These are phyloP conservation scores for Sitta carolinensis DNA, from an alignment of 2,797 vertebrate species.

Conservation along the genomic window DNA sequence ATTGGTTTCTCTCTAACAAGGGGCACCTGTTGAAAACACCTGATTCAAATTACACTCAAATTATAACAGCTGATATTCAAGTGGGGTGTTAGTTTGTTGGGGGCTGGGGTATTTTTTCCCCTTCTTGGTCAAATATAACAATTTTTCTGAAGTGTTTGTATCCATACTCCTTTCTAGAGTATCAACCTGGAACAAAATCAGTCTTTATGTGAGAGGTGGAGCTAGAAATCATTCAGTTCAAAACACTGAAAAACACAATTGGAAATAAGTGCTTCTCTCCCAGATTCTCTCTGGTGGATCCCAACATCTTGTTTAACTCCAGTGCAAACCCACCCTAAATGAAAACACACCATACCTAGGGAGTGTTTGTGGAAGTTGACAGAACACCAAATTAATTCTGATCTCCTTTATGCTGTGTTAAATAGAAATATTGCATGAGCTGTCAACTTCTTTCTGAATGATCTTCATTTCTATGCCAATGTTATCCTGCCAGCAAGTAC, in stretches of 20 bases:
- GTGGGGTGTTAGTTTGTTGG: neutral
- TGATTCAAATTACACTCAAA: neutral
- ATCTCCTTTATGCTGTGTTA: neutral
- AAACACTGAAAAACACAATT: neutral
- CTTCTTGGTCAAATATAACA: neutral
- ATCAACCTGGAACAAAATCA: neutral
- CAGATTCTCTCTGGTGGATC: neutral
- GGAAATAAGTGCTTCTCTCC: neutral
- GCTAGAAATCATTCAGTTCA: neutral
- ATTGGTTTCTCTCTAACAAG: neutral
- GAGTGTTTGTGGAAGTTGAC: neutral
- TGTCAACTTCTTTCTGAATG: neutral
- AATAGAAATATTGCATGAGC: neutral
- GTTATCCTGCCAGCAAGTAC: neutral
- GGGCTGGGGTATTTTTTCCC: fast-evolving
- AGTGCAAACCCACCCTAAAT: neutral
- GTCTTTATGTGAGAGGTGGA: neutral
- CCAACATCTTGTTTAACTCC: neutral
- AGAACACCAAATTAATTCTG: neutral
- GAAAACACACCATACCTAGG: neutral
- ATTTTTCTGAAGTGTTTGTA: neutral
- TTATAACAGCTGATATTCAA: fast-evolving
- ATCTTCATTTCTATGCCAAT: neutral
- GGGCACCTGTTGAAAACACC: constrained; percentile 10
- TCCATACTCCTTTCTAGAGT: neutral